Conservation (phyloP, 2,888 invertebrate species). For the Trichopoda pennipes region DNA sequence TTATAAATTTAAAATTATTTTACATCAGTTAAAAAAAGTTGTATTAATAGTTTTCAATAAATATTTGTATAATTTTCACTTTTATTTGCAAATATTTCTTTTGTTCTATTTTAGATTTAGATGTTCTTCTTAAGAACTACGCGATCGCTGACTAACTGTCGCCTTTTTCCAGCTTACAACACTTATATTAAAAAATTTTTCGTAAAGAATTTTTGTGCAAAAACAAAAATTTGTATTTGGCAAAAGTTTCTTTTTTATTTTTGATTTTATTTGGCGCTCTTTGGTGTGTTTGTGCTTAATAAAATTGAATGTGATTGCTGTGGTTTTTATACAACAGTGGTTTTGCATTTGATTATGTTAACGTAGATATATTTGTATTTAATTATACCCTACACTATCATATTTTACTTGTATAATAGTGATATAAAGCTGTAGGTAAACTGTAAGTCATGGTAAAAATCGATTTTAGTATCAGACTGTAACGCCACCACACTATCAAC, state of each 20-base stretch:
- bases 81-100: slow-evolving; percentile 29
- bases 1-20: background rate
- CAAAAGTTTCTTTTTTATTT: slow-evolving; percentile 18
- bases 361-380: background rate
- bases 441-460: no score
- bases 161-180: slow-evolving; percentile 78
- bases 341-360: background rate
- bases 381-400: background rate
- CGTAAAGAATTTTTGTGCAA: slow-evolving; percentile 43
- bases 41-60: background rate
- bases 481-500: no score
- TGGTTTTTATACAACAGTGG: background rate
- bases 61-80: background rate
- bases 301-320: slow-evolving; percentile 16
- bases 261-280: slow-evolving; percentile 14
- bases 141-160: slow-evolving; percentile 78
- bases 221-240: slow-evolving; percentile 32
- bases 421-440: no score
- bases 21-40: background rate
- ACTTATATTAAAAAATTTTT: slow-evolving; percentile 77
- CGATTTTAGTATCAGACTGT: no score
- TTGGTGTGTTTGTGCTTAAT: slow-evolving; percentile 29
- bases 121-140: slow-evolving; percentile 71
- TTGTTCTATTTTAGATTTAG: slow-evolving; percentile 11
- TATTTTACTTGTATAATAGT: background rate